phyloP scores from a whole-genome alignment of 2,797 vertebrate species.

The Pelodytes ibericus region DNA sequence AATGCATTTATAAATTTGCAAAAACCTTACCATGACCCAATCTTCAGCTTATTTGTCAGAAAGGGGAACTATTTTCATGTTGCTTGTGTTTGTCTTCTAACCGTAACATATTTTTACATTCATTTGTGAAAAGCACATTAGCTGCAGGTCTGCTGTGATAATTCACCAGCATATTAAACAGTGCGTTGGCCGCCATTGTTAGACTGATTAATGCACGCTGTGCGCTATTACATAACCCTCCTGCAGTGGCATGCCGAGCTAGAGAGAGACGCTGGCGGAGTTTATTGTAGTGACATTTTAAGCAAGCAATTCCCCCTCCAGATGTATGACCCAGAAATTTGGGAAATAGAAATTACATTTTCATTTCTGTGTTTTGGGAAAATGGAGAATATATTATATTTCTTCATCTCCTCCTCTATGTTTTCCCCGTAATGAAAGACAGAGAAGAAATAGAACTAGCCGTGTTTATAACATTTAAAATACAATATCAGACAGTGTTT shows the following conservation, averaged over 20 bases:
- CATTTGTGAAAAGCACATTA: constrained; percentile 20
- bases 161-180: constrained; percentile 28
- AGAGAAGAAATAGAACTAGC: too few relatives aligned
- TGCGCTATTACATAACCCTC: constrained; percentile 39
- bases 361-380: constrained; percentile 1
- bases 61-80: neutral
- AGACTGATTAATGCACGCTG: constrained; percentile 36
- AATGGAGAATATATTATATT: constrained; percentile 4
- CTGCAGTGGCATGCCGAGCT: constrained; percentile 22
- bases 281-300: constrained; percentile 63
- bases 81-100: neutral
- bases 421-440: too few relatives aligned
- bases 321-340: constrained; percentile 57
- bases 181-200: constrained; percentile 7
- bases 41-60: neutral
- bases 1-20: too few relatives aligned
- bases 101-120: constrained; percentile 1
- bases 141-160: constrained; percentile 21
- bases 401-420: neutral
- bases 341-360: constrained; percentile 57
- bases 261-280: constrained; percentile 50
- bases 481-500: too few relatives aligned
- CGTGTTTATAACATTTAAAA: too few relatives aligned
- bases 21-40: too few relatives aligned
- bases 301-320: constrained; percentile 59